phyloP scores from a whole-genome alignment of 2,797 vertebrate species.

The Rhadinocentrus ornatus region DNA sequence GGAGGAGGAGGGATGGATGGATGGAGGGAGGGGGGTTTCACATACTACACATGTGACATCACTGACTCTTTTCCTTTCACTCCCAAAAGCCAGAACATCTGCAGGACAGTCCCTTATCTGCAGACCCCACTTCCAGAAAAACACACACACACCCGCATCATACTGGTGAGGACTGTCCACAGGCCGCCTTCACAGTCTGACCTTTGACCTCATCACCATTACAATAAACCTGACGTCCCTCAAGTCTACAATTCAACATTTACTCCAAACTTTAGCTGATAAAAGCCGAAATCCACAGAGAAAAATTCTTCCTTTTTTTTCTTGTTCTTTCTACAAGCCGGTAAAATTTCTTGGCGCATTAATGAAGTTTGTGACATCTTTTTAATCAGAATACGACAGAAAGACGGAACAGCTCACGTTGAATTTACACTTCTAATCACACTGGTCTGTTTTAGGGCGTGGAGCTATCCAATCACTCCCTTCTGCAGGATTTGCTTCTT shows the following conservation, averaged over 20 bases:
- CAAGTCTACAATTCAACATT: neutral
- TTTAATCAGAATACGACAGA: too few species aligned
- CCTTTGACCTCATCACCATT: neutral
- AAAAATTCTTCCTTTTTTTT: too few species aligned
- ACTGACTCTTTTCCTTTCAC: slow-evolving; percentile 53
- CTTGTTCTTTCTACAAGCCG: too few species aligned
- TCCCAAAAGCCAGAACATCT: slow-evolving; percentile 72
- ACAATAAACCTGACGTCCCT: neutral
- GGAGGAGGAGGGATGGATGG: slow-evolving; percentile 13
- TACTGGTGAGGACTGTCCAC: neutral
- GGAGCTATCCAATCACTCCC: too few species aligned
- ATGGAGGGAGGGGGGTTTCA: slow-evolving; percentile 26
- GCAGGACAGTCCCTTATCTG: slow-evolving; percentile 54
- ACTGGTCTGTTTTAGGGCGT: too few species aligned
- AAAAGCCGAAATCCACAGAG: too few species aligned
- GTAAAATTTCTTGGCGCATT: too few species aligned
- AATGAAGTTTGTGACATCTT: too few species aligned
- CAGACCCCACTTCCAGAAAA: slow-evolving; percentile 10
- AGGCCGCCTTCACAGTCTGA: neutral
- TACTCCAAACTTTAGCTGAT: too few species aligned
- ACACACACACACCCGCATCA: neutral
- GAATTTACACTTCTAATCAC: too few species aligned
- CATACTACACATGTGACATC: slow-evolving; percentile 84
- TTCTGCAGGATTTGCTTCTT: too few species aligned
- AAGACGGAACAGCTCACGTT: too few species aligned